Evolutionary conservation across 2,113 vertebrate genomes (phyloP), one percentile per base, ranked within the genome.

Genomic region (Spea multiplicata): DNA sequence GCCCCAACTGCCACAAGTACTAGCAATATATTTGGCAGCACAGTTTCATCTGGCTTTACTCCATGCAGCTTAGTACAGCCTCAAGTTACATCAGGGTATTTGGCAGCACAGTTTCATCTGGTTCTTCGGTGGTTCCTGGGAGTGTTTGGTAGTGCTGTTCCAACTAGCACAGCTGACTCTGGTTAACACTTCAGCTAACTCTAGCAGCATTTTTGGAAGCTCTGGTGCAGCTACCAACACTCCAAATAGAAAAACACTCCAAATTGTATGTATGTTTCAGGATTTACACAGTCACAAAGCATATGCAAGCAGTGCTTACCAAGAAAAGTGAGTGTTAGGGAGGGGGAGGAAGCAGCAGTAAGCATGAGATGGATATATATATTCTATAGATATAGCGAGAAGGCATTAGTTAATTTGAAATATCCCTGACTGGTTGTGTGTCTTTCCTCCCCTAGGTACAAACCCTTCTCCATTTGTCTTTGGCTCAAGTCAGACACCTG

Each of bases 401-500:
- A 30, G 30, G 30, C 30, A 30, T 30, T 30, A 30, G 84, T 79
- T 71, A n/a, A 59, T 48, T 65, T 44, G 4, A 12, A 8, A 4
- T 6, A 45, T 44, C 44, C 8, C 46, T 3, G 3, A 45, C 46
- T 13, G 3, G 5, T 71, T 10, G 12, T 66, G 5, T 61, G 0
- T 3, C 8, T 7, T 83, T 48, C 52, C n/a, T 66, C 65, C 73
- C 7, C 3, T 30, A 93, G 92, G 90, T 61, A 66, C 72, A 0
- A 62, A 9, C 65, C 86, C 91, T 0, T 50, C 92, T 65, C 92
- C 94, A 0, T 97, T 97, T 79, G 85, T 88, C 0, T 97, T 98
- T 85, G 94, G 91, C 75, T 86, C 93, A 0, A 89, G 87, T 57
- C 66, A 92, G 3, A 62, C 89, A 6, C 82, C 80, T 0, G 82